Evolutionary conservation across 2,113 vertebrate genomes (phyloP), one percentile per base, ranked within the genome.

Genomic region (Atractosteus spatula): DNA sequence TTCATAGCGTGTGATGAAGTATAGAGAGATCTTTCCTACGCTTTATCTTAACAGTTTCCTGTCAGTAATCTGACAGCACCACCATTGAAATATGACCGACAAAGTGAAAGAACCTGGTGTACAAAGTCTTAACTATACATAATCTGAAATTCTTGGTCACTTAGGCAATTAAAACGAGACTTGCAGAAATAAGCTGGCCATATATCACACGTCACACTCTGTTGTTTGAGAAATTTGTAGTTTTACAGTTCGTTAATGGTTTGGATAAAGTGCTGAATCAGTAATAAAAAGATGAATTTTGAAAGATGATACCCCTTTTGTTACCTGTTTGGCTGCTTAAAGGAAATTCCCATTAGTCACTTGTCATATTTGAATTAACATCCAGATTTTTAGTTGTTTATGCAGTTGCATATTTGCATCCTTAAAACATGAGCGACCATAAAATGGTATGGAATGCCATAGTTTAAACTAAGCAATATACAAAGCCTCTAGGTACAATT

Each of bases 21-120:
- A 82, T 76, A 82, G 70, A 70, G 41, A 76, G 66, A 71, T 74
- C 71, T 82, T 84, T 84, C 82, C 82, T 82, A 62, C 66, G 12
- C 72, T 79, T 79, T 82, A 84, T 81, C 82, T 82, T 56, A 78
- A 80, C 70, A 41, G 63, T 75, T 84, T 82, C 80, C 77, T 82
- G 82, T 72, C 78, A 78, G 67, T 79, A 79, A 82, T 84, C 76
- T 79, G 80, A 80, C 78, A 78, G 79, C 70, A 77, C 71, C 62
- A 66, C 42, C 73, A 70, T 66, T 81, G 78, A 83, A 83, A 83
- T 76, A 74, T 70, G 64, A 69, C 69, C 69, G 41, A 45, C 70
- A 63, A 78, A 74, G 73, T 83, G 82, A 83, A 82, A 80, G 78
- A 73, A 78, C 62, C 74, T 78, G 77, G 81, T 84, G 80, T 80